phyloP scores from a whole-genome alignment of 2,888 invertebrate genomes.

The Cryptops parisi region DNA sequence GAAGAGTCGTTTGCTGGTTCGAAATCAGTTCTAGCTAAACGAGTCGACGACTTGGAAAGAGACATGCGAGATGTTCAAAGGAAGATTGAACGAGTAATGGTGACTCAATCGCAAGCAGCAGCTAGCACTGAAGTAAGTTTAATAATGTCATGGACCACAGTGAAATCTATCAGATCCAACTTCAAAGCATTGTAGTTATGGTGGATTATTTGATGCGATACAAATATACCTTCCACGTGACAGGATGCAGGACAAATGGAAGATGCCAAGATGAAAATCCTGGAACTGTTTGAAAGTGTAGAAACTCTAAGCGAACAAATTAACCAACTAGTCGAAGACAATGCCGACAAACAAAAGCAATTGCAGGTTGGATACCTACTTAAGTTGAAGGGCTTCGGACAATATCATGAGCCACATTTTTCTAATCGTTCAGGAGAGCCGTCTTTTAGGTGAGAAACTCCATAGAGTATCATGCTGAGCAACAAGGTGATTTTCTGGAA shows the following conservation, averaged over 20 bases:
- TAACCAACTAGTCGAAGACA: neutral
- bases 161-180: too few relatives aligned
- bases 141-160: neutral
- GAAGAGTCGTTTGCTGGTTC: neutral
- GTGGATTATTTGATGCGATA: too few relatives aligned
- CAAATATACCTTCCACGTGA: too few relatives aligned
- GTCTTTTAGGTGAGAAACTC: too few relatives aligned
- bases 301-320: conserved; percentile 6
- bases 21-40: neutral
- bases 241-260: conserved; percentile 10
- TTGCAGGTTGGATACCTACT: neutral
- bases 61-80: conserved; percentile 4
- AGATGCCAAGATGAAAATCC: conserved; percentile 13
- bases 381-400: neutral
- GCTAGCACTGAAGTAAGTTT: neutral
- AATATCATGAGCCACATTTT: neutral
- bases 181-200: too few relatives aligned
- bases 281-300: conserved; percentile 7
- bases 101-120: neutral
- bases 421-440: too few relatives aligned
- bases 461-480: too few relatives aligned
- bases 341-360: conserved; percentile 7
- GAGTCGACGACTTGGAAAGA: conserved; percentile 6
- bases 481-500: too few relatives aligned
- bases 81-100: conserved; percentile 5